Evolutionary conservation across 2,113 vertebrate genomes (phyloP).

Genomic region (Scomber japonicus): DNA sequence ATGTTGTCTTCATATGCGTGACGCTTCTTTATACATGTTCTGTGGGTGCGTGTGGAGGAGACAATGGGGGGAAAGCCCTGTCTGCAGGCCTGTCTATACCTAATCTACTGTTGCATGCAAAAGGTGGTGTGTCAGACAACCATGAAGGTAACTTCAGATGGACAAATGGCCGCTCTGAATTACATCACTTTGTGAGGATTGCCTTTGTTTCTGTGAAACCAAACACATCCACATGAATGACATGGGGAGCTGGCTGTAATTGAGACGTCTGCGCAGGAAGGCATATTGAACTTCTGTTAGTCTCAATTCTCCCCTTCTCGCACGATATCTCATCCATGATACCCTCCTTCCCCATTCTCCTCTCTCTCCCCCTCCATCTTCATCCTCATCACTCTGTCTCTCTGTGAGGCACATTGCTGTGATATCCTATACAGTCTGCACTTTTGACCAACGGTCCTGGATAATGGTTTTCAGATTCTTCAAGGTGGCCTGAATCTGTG

Average conservation of each 20-base stretch:
- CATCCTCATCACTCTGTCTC: conserved; percentile 54
- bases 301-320: conserved; percentile 70
- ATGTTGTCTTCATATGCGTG: conserved; percentile 65
- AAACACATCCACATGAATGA: conserved; percentile 74
- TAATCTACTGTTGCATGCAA: conserved; percentile 72
- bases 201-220: conserved; percentile 78
- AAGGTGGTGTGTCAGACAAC: conserved; percentile 61
- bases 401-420: conserved; percentile 43
- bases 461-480: conserved; percentile 83
- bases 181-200: conserved; percentile 68
- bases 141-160: conserved; percentile 74
- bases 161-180: conserved; percentile 51
- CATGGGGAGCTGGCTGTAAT: conserved; percentile 69
- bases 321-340: conserved; percentile 75
- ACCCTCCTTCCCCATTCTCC: conserved; percentile 42
- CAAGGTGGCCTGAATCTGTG: conserved; percentile 77
- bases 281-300: conserved; percentile 66
- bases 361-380: conserved; percentile 43
- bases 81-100: conserved; percentile 56
- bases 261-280: conserved; percentile 71
- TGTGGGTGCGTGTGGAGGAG: conserved; percentile 63
- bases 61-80: conserved; percentile 56
- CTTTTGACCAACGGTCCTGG: conserved; percentile 75
- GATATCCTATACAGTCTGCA: conserved; percentile 76
- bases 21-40: conserved; percentile 56